Percentiles rank a stretch among this genome's conserved stretches.
phyloP scores from a whole-genome alignment of 1,140 invertebrate species.

The Portunus trituberculatus region DNA sequence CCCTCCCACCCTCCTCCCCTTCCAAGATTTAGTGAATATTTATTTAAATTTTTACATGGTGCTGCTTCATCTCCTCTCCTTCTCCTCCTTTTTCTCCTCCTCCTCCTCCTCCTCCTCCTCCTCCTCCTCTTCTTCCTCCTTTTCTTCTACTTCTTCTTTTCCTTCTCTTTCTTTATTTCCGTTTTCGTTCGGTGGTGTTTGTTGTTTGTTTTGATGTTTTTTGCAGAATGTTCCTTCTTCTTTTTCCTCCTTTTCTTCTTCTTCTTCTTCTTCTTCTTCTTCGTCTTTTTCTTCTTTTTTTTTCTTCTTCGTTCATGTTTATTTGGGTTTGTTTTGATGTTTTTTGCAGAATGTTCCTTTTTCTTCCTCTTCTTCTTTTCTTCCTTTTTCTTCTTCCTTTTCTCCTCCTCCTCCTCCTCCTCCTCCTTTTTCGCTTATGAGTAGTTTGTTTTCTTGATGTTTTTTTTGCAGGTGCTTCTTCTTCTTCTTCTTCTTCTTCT shows the following conservation, averaged over 20 bases:
- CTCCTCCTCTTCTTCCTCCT: neutral
- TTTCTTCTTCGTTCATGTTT: neutral
- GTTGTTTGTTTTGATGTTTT: too few species aligned
- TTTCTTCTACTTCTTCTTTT: neutral
- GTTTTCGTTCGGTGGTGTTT: too few species aligned
- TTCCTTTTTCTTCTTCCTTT: too few species aligned
- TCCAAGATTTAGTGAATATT: constrained; percentile 2
- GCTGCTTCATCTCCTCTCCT: neutral
- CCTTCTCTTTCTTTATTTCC: too few species aligned
- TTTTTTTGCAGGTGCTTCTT: neutral
- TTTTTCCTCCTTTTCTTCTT: too few species aligned
- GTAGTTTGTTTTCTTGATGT: neutral
- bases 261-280: too few species aligned
- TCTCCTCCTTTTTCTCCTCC: neutral
- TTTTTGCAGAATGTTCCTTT: neutral
- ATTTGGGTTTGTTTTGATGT: neutral
- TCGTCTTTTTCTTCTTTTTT: neutral
- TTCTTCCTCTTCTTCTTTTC: too few species aligned
- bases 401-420: too few species aligned
- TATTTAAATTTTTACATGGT: neutral
- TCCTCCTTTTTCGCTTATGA: neutral
- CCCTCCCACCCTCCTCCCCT: neutral
- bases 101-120: neutral
- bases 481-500: neutral
- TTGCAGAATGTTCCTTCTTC: too few species aligned